Evolutionary conservation across 2,888 invertebrate species (phyloP), one percentile per base, ranked within the genome.

Genomic region (Eupelmus urozonus): DNA sequence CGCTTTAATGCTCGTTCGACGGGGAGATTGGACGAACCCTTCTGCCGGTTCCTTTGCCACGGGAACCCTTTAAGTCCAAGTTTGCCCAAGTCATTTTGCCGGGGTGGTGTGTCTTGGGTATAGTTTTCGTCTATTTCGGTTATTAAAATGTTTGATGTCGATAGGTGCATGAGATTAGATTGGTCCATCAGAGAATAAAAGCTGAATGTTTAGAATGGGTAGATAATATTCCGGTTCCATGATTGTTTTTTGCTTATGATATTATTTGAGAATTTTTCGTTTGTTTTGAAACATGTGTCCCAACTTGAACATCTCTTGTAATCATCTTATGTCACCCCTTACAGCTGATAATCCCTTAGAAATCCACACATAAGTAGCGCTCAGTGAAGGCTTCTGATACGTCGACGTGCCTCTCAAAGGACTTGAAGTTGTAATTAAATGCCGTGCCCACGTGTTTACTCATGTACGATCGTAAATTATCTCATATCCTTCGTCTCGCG

Each of bases 1-100:
- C 59, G 42, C 45, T 76, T 70, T 70, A 70, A 76, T 65, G 70
- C 53, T 20, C 9, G 34, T 34, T 34, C 3, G 9, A 34, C 5
- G 34, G 49, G 49, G 49, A 11, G 23, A 20, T 57, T n/a, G 4
- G n/a, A 7, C 34, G 29, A 20, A 42, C 18, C 27, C 40, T 34
- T 20, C 4, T 53, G 29, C 34, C 7, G 34, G 59, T 42, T 42
- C 11, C 11, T 49, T 13, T 49, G 49, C 3, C 3, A 3, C 49
- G n/a, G n/a, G 16, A 11, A 16, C 49, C 49, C 49, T 49, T 49
- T 49, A 53, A 53, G 53, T 53, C 23, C 23, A 53, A 53, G 20
- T 53, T 53, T 53, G 23, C 18, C 7, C 18, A 53, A 45, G 9
- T 16, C 13, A 16, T 45, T 45, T 45, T 45, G 13, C 13, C 34